Conservation (phyloP, 2,888 invertebrate species). For the Melipona bicolor region DNA sequence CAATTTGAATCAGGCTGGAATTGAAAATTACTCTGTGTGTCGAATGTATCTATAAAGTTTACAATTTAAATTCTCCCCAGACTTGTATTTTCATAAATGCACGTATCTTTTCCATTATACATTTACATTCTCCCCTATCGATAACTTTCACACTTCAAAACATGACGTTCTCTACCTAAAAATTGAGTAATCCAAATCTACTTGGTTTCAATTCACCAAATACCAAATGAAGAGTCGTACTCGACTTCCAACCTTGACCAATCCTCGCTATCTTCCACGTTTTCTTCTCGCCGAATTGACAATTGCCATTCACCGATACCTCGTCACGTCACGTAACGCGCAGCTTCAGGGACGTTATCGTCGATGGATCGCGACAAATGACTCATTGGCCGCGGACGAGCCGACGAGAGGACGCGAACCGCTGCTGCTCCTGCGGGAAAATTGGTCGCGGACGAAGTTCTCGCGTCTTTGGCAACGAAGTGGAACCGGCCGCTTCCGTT, state of each 20-base stretch:
- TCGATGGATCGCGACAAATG: conserved; percentile 38
- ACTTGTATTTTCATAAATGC: no score
- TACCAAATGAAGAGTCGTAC: no score
- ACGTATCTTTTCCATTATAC: not conserved
- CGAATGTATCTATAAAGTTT: no score
- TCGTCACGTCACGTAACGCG: conserved; percentile 41
- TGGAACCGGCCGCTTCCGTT: conserved; percentile 66
- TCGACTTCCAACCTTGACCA: no score
- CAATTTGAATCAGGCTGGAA: no score
- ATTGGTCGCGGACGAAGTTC: conserved; percentile 31
- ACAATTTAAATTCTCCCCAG: no score
- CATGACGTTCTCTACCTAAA: not conserved
- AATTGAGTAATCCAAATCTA: no score
- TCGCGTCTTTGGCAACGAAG: conserved; percentile 34
- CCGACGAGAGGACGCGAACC: conserved; percentile 13
- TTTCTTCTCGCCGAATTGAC: not conserved
- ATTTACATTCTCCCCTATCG: not conserved
- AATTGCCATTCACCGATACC: not conserved
- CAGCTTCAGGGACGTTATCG: conserved; percentile 23
- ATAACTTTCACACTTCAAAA: not conserved
- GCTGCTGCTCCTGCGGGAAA: conserved; percentile 37
- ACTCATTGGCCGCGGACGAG: conserved; percentile 28
- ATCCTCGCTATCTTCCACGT: not conserved
- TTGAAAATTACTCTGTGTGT: no score
- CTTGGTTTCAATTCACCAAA: no score